Evolutionary conservation across 2,888 invertebrate genomes (phyloP).

Genomic region (Drosophila mercatorum): DNA sequence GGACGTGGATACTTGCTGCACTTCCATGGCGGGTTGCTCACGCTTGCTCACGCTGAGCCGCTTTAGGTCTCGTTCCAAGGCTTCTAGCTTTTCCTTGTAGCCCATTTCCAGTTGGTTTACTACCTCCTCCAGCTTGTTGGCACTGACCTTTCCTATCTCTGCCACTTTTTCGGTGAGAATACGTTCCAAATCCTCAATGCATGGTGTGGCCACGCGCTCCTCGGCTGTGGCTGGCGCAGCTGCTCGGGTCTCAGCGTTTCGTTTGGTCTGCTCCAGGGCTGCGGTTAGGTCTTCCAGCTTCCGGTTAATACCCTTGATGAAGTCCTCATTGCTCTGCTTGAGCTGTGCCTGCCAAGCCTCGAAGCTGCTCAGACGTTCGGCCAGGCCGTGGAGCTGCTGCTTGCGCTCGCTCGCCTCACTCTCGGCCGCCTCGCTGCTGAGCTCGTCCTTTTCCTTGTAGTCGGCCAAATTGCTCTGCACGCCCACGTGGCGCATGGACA

Average conservation of each 20-base stretch:
- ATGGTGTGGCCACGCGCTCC: constrained; percentile 55
- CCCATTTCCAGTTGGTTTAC: constrained; percentile 72
- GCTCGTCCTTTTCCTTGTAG: constrained; percentile 73
- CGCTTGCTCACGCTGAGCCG: constrained; percentile 29
- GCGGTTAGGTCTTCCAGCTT: constrained; percentile 65
- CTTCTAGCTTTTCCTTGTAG: constrained; percentile 75
- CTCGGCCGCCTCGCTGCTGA: constrained; percentile 34
- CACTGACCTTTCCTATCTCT: constrained; percentile 75
- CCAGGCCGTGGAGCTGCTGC: constrained; percentile 64
- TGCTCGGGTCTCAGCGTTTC: constrained; percentile 7
- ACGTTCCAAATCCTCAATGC: constrained; percentile 73
- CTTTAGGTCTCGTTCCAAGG: constrained; percentile 71
- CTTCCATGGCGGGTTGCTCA: constrained; percentile 8
- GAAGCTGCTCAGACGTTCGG: constrained; percentile 67
- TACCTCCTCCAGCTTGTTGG: constrained; percentile 71
- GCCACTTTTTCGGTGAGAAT: constrained; percentile 73
- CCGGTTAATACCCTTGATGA: constrained; percentile 71
- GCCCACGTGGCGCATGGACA: constrained; percentile 62
- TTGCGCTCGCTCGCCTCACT: constrained; percentile 61
- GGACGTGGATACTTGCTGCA: constrained; percentile 19
- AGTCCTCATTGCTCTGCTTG: constrained; percentile 68
- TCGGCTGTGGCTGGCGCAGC: constrained; percentile 23
- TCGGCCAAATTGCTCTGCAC: constrained; percentile 73
- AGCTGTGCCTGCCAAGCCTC: constrained; percentile 74
- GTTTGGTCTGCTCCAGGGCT: constrained; percentile 61